These are phyloP conservation scores for Microplitis manilae DNA, from an alignment of 2,888 invertebrate genomes.

Conservation along the genomic window DNA sequence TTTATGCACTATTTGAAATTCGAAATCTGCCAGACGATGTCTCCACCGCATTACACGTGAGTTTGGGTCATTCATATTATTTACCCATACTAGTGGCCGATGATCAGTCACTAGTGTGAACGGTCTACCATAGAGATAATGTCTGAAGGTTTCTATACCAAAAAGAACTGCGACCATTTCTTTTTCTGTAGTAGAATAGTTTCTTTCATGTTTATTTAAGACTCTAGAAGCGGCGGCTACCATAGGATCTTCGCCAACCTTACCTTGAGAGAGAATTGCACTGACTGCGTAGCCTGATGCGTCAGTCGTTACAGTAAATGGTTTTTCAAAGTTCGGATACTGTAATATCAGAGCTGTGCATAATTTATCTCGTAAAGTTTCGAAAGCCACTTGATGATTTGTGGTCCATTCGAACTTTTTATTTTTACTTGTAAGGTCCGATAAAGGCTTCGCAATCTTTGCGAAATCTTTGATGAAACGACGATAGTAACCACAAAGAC, in stretches of 20 bases:
- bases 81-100: constrained; percentile 54
- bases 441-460: constrained; percentile 33
- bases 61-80: constrained; percentile 52
- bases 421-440: constrained; percentile 28
- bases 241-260: constrained; percentile 25
- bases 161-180: constrained; percentile 58
- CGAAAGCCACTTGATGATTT: constrained; percentile 31
- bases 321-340: constrained; percentile 48
- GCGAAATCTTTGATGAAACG: constrained; percentile 33
- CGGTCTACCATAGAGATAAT: constrained; percentile 58
- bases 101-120: constrained; percentile 60
- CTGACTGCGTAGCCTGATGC: constrained; percentile 51
- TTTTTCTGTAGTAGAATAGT: constrained; percentile 13
- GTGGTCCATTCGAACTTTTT: constrained; percentile 29
- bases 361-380: constrained; percentile 29
- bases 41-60: constrained; percentile 55
- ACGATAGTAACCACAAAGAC: constrained; percentile 23
- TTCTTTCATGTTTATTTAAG: not conserved
- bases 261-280: constrained; percentile 47
- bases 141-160: constrained; percentile 57
- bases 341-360: constrained; percentile 34
- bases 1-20: constrained; percentile 45
- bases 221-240: constrained; percentile 20
- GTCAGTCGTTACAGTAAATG: constrained; percentile 52
- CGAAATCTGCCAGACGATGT: constrained; percentile 54